Percentiles rank a stretch among this genome's conserved stretches.
These are phyloP conservation scores for Remorina albescens DNA, from an alignment of 2,797 vertebrate species.

Conservation along the genomic window DNA sequence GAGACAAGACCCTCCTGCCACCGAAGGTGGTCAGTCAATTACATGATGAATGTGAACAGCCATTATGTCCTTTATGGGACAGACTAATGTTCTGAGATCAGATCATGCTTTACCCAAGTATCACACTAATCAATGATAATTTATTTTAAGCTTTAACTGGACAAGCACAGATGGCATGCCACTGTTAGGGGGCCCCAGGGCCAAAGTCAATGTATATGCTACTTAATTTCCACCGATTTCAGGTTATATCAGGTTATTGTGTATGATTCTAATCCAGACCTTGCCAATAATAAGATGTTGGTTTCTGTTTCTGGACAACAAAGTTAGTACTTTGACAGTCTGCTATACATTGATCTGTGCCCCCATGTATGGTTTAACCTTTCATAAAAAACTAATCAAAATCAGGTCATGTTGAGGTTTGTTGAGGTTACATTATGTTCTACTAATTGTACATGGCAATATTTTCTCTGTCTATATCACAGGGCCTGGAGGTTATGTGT, in stretches of 20 bases:
- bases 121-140: no score
- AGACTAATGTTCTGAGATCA: no score
- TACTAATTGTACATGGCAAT: neutral
- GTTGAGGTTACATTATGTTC: neutral
- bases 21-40: no score
- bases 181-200: no score
- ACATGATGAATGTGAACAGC: no score
- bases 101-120: no score
- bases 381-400: neutral
- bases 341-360: neutral
- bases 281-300: neutral
- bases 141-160: no score
- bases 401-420: neutral
- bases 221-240: neutral
- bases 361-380: neutral
- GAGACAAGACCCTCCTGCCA: no score
- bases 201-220: no score
- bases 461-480: neutral
- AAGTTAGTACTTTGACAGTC: neutral
- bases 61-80: no score
- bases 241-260: neutral
- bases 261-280: neutral
- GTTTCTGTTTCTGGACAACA: neutral
- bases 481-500: constrained; percentile 93
- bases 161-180: no score